Conservation (phyloP, 23 tunicate genomes). For the Ascidia mentula region DNA sequence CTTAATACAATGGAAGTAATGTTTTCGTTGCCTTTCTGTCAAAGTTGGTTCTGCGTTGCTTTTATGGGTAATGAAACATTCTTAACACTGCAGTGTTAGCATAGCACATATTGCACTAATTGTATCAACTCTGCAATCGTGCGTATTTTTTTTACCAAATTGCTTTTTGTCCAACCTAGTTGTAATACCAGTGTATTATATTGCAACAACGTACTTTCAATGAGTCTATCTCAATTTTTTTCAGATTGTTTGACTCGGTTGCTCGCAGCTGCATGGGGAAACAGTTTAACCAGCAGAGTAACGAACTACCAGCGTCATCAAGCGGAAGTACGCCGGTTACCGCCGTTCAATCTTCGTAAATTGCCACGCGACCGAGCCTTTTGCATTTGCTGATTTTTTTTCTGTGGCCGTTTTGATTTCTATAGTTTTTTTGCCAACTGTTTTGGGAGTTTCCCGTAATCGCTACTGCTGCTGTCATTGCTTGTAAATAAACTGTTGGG, state of each 20-base stretch:
- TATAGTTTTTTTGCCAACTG: neutral
- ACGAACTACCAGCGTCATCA: slow-evolving; percentile 24
- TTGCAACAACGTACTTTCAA: neutral
- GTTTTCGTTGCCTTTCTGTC: too few species aligned
- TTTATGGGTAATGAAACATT: too few species aligned
- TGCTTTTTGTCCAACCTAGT: too few species aligned
- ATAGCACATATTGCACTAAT: too few species aligned
- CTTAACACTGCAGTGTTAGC: too few species aligned
- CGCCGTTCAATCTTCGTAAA: slow-evolving; percentile 28
- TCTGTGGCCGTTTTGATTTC: neutral
- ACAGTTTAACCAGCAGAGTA: slow-evolving; percentile 72
- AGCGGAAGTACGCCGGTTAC: slow-evolving; percentile 44
- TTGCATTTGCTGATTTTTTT: too few species aligned
- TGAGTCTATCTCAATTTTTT: slow-evolving; percentile 11
- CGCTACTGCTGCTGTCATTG: neutral
- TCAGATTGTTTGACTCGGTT: slow-evolving; percentile 86
- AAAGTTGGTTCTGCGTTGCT: too few species aligned
- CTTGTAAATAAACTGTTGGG: neutral
- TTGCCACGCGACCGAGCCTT: neutral
- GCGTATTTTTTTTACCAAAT: too few species aligned
- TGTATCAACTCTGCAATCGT: too few species aligned
- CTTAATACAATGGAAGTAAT: too few species aligned
- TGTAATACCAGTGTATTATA: too few species aligned
- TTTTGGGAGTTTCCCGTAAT: slow-evolving; percentile 1
- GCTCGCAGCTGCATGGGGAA: slow-evolving; percentile 97